Conservation (phyloP, 1,140 invertebrate species). For the Hyles vespertilio region DNA sequence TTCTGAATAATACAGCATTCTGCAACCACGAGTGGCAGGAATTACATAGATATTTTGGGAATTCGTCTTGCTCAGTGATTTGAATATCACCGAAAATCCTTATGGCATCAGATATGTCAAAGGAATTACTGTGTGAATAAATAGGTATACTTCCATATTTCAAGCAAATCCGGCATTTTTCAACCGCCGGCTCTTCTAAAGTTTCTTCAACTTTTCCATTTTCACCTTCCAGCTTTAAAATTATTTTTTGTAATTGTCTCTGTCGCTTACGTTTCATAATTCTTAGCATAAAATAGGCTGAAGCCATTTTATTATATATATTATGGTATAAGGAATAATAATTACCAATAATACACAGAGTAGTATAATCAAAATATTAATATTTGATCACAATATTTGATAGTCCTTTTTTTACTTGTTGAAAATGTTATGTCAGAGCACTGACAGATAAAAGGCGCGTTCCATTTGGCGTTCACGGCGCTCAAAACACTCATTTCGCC, state of each 20-base stretch:
- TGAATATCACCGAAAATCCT: conserved; percentile 28
- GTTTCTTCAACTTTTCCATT: background rate
- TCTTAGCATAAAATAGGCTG: conserved; percentile 5
- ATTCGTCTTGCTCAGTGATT: conserved; percentile 25
- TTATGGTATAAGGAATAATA: background rate
- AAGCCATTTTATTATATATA: conserved; percentile 2
- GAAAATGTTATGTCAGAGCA: too few species aligned
- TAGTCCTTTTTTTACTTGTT: too few species aligned
- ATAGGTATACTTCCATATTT: conserved; percentile 34
- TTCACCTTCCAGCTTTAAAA: background rate
- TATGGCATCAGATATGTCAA: conserved; percentile 28
- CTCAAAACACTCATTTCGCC: too few species aligned
- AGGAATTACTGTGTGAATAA: conserved; percentile 17
- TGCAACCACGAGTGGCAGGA: conserved; percentile 28
- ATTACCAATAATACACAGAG: too few species aligned
- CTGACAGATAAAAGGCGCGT: too few species aligned
- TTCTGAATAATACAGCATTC: conserved; percentile 32
- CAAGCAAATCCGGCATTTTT: conserved; percentile 35
- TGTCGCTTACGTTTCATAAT: conserved; percentile 4
- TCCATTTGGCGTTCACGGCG: too few species aligned
- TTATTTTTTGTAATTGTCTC: background rate
- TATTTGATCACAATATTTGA: too few species aligned
- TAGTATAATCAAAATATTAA: too few species aligned
- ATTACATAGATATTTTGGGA: conserved; percentile 34
- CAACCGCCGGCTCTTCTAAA: too few species aligned